phyloP scores from a whole-genome alignment of 2,797 vertebrate species.

The Smutsia gigantea region DNA sequence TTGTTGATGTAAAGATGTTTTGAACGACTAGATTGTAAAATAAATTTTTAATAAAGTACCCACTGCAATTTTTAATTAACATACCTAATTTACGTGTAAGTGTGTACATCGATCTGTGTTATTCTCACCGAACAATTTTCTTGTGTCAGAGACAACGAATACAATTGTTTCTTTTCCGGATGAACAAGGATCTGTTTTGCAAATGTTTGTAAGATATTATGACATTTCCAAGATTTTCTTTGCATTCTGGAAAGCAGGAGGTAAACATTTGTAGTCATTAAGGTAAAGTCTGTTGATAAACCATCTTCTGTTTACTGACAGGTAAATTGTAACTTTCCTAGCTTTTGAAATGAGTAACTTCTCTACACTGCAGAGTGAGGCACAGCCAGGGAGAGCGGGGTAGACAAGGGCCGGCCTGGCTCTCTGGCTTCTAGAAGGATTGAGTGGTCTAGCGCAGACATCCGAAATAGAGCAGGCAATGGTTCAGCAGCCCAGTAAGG shows the following conservation, averaged over 20 bases:
- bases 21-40: constrained; percentile 86
- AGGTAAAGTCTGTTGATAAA: constrained; percentile 74
- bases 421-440: not conserved
- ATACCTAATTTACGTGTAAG: constrained; percentile 86
- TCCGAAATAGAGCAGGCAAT: not conserved
- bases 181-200: constrained; percentile 85
- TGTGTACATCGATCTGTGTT: constrained; percentile 85
- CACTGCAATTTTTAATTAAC: constrained; percentile 87
- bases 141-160: constrained; percentile 86
- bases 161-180: constrained; percentile 87
- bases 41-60: constrained; percentile 89
- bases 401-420: not conserved
- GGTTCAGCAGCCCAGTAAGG: not conserved
- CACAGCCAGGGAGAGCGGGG: not conserved
- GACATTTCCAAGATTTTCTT: constrained; percentile 84
- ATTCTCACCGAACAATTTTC: constrained; percentile 83
- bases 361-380: not conserved
- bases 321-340: constrained; percentile 66
- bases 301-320: constrained; percentile 72
- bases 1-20: constrained; percentile 87
- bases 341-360: constrained; percentile 70
- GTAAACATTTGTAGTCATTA: constrained; percentile 80
- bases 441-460: not conserved
- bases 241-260: constrained; percentile 80
- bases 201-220: constrained; percentile 85